These are phyloP conservation scores for Lagenorhynchus albirostris DNA, from an alignment of 2,113 vertebrate genomes.

Conservation along the genomic window DNA sequence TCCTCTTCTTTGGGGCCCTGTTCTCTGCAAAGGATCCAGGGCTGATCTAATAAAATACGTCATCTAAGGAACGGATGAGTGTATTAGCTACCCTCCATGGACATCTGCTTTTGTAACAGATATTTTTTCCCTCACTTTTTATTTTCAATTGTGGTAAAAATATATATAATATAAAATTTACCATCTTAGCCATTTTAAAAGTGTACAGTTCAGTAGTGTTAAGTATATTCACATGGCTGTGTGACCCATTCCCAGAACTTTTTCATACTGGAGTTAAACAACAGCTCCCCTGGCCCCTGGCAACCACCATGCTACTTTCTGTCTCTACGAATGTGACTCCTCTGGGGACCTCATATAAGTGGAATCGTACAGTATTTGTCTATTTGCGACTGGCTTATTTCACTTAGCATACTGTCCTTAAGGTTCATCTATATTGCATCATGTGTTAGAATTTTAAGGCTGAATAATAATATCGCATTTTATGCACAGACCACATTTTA, in stretches of 20 bases:
- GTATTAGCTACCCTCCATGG: not conserved
- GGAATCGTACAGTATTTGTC: not conserved
- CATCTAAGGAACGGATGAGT: not conserved
- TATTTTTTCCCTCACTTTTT: not conserved
- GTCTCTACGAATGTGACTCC: not conserved
- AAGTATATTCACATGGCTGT: not conserved
- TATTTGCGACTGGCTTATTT: not conserved
- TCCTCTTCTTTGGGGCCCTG: not conserved
- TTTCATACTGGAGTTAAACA: not conserved
- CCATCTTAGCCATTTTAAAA: not conserved
- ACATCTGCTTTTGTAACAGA: not conserved
- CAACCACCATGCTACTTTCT: not conserved
- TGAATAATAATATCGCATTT: not conserved
- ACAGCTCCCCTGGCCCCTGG: not conserved
- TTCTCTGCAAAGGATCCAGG: not conserved
- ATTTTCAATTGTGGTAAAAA: conserved; percentile 4
- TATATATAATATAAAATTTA: not conserved
- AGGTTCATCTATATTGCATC: not conserved
- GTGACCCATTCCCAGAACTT: not conserved
- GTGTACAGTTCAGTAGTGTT: not conserved
- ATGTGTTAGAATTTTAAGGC: not conserved
- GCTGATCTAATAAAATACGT: not conserved
- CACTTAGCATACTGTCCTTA: not conserved
- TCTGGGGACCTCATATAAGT: not conserved
- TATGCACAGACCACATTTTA: not conserved